Percentiles rank a stretch among this genome's conserved stretches.
Conservation (phyloP, 2,113 vertebrate species). For the Polypterus senegalus region DNA sequence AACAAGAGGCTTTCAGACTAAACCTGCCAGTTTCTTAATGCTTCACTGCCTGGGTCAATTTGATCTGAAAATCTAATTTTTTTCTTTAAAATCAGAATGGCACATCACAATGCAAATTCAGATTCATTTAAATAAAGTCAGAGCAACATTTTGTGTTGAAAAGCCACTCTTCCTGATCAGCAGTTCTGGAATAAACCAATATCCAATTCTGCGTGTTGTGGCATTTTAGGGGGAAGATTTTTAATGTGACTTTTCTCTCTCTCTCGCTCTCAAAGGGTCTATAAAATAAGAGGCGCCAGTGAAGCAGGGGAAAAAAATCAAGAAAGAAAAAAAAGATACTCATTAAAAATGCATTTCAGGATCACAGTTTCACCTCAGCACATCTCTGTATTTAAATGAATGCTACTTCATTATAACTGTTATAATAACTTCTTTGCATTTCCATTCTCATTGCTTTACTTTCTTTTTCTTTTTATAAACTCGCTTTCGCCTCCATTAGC, state of each 20-base stretch:
- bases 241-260: slow-evolving; percentile 79
- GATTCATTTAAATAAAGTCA: slow-evolving; percentile 99
- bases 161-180: slow-evolving; percentile 99
- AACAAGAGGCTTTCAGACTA: slow-evolving; percentile 93
- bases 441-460: slow-evolving; percentile 93
- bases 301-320: slow-evolving; percentile 90
- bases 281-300: slow-evolving; percentile 96
- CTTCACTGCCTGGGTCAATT: slow-evolving; percentile 99
- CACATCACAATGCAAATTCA: slow-evolving; percentile 99
- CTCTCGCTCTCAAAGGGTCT: slow-evolving; percentile 66
- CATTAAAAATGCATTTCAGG: slow-evolving; percentile 99
- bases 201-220: slow-evolving; percentile 95
- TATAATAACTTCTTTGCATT: slow-evolving; percentile 98
- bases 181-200: slow-evolving; percentile 99
- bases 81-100: slow-evolving; percentile 95
- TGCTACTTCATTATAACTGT: slow-evolving; percentile 98
- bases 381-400: slow-evolving; percentile 99
- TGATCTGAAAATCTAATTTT: slow-evolving; percentile 99
- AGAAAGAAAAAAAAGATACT: slow-evolving; percentile 74
- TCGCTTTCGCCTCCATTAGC: slow-evolving; percentile 95
- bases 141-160: slow-evolving; percentile 99
- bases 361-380: slow-evolving; percentile 95
- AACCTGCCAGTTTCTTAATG: slow-evolving; percentile 97
- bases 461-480: slow-evolving; percentile 39
- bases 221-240: slow-evolving; percentile 85